Conservation (phyloP, 2,797 vertebrate species). For the Oceanodroma leucorhoa region DNA sequence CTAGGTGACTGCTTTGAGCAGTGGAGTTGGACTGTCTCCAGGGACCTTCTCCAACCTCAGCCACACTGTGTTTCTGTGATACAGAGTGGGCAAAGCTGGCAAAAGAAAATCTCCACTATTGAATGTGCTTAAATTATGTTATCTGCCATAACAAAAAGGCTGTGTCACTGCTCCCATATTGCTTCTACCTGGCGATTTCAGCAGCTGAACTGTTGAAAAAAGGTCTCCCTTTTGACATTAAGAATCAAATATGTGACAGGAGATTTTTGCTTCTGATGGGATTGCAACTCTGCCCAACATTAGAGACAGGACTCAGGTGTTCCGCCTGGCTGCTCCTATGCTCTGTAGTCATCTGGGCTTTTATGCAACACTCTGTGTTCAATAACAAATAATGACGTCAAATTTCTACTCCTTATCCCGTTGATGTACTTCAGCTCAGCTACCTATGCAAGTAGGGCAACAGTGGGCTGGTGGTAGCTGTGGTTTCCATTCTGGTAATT, state of each 20-base stretch:
- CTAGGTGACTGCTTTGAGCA: neutral
- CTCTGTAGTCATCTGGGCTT: neutral
- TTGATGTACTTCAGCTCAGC: neutral
- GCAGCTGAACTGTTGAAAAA: neutral
- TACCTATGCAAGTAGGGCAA: neutral
- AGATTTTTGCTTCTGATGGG: neutral
- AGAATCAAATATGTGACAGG: neutral
- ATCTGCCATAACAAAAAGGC: neutral
- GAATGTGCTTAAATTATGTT: neutral
- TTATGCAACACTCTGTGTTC: neutral
- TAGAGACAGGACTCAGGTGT: neutral
- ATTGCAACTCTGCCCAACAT: neutral
- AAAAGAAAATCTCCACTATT: neutral
- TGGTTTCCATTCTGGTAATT: neutral
- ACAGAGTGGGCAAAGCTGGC: neutral
- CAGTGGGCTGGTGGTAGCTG: neutral
- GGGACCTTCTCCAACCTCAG: neutral
- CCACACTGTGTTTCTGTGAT: rapidly evolving
- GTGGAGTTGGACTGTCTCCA: neutral
- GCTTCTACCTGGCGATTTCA: neutral
- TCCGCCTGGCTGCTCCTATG: neutral
- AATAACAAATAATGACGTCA: neutral
- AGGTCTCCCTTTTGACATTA: neutral
- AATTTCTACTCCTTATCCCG: neutral
- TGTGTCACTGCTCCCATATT: neutral